phyloP scores from a whole-genome alignment of 2,888 invertebrate genomes.

The Agrotis clavis region DNA sequence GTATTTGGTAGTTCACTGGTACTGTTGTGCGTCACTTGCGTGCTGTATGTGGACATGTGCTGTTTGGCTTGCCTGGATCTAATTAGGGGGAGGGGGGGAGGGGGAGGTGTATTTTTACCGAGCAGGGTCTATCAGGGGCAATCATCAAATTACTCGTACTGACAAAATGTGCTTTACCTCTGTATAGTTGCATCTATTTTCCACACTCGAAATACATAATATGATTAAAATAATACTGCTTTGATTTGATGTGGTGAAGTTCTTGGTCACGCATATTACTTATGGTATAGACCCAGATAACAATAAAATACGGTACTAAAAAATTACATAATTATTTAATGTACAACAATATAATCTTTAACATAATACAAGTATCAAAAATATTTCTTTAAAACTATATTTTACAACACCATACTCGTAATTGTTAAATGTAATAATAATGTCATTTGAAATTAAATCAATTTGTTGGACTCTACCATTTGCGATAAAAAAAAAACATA shows the following conservation, averaged over 20 bases:
- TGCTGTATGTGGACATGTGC: constrained; percentile 1
- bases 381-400: constrained; percentile 53
- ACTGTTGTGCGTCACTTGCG: constrained; percentile 28
- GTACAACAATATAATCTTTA: constrained; percentile 67
- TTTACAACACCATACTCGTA: constrained; percentile 36
- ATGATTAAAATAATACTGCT: not conserved
- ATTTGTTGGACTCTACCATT: constrained; percentile 5
- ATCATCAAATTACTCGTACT: not conserved
- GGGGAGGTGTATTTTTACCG: not conserved
- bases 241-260: too few relatives aligned
- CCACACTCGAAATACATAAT: too few relatives aligned
- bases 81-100: too few relatives aligned
- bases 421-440: constrained; percentile 28
- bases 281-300: too few relatives aligned
- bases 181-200: too few relatives aligned
- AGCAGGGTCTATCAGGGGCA: not conserved
- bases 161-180: not conserved
- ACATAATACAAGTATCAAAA: constrained; percentile 57
- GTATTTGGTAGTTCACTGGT: constrained; percentile 10
- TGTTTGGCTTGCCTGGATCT: not conserved
- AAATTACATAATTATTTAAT: constrained; percentile 71
- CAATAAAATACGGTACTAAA: constrained; percentile 16
- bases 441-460: constrained; percentile 34
- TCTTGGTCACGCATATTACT: too few relatives aligned
- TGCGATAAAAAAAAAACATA: not conserved